phyloP scores from a whole-genome alignment of 2,888 invertebrate genomes.

The Philonicus albiceps region DNA sequence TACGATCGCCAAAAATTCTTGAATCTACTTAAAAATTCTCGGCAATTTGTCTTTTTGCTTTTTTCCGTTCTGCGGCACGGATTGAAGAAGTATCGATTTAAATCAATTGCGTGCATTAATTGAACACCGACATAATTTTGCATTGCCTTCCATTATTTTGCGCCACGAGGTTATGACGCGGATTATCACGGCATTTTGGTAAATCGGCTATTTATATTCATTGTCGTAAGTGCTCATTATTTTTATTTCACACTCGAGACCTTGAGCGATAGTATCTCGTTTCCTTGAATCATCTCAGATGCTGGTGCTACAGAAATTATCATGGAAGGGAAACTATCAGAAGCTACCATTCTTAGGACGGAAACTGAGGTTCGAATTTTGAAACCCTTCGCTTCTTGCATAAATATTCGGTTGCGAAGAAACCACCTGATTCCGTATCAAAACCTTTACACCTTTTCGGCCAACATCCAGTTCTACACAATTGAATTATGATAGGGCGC shows the following conservation, averaged over 20 bases:
- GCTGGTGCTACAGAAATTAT: neutral
- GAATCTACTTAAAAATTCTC: neutral
- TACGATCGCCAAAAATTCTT: neutral
- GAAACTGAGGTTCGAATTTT: neutral
- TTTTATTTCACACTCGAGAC: neutral
- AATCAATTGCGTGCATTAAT: neutral
- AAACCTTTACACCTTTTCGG: neutral
- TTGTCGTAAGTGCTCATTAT: neutral
- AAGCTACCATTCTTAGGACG: neutral
- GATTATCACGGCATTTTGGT: neutral
- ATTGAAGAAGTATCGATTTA: neutral
- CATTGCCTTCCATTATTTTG: neutral
- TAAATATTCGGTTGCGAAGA: neutral
- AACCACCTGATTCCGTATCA: neutral
- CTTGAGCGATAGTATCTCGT: neutral
- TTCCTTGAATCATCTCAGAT: neutral
- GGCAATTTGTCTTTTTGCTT: neutral
- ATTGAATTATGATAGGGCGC: neutral
- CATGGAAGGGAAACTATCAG: neutral
- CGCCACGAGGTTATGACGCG: neutral
- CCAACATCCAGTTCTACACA: neutral
- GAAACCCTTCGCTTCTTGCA: neutral
- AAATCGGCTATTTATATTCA: slow-evolving; percentile 25
- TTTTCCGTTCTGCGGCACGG: neutral
- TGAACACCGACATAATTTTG: neutral